phyloP scores from a whole-genome alignment of 2,797 vertebrate species.

The Coracias cyanogaster region DNA sequence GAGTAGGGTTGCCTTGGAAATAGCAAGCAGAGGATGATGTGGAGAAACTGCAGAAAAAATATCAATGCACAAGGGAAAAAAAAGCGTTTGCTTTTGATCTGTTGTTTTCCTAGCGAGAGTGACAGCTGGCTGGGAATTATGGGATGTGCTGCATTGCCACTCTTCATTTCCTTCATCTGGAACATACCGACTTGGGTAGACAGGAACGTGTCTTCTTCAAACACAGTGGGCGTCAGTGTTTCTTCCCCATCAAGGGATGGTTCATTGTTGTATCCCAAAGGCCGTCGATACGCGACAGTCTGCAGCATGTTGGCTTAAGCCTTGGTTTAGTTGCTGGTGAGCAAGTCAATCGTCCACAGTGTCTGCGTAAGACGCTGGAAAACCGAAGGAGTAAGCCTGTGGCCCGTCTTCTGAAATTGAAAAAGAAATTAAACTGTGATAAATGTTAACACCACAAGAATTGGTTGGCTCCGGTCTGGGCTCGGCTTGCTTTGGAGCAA shows the following conservation, averaged over 20 bases:
- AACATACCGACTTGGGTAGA: neutral
- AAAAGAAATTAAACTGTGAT: neutral
- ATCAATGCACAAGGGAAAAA: neutral
- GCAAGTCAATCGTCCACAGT: neutral
- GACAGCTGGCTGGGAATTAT: neutral
- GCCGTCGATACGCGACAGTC: neutral
- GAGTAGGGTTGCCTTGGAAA: slow-evolving; percentile 46
- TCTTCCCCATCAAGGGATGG: neutral
- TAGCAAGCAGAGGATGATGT: neutral
- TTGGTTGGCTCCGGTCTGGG: neutral
- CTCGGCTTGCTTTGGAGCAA: neutral
- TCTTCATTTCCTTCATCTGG: neutral
- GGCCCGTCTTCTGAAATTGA: neutral
- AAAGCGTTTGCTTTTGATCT: neutral
- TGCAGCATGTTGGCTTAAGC: neutral
- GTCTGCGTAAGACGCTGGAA: fast-evolving
- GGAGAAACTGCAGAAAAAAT: neutral
- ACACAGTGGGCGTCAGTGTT: neutral
- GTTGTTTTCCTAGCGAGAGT: neutral
- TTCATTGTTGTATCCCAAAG: neutral
- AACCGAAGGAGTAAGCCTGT: neutral
- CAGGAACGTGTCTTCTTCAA: neutral
- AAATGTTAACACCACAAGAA: neutral
- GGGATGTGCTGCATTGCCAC: neutral
- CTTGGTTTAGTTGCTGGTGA: neutral